Evolutionary conservation across 2,797 vertebrate species (phyloP).

Genomic region (Phoxinus dragarum): DNA sequence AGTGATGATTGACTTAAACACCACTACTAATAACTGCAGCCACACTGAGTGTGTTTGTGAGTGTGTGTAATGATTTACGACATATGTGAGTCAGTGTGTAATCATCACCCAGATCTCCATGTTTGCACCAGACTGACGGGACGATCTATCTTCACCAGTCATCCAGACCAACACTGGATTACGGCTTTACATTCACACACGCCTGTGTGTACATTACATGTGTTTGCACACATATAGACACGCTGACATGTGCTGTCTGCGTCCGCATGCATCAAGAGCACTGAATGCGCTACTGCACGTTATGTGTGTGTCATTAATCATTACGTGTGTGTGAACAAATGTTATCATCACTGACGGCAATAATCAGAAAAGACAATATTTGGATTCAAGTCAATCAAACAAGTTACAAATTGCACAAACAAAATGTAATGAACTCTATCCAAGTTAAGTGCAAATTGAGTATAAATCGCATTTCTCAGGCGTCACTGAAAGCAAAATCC

Average conservation of each 20-base stretch:
- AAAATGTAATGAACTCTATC: not conserved
- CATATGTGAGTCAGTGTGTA: conserved; percentile 13
- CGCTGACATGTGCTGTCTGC: not conserved
- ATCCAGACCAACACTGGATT: not conserved
- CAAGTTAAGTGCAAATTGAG: not conserved
- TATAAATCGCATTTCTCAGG: not conserved
- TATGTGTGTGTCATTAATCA: not conserved
- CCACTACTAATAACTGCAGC: not conserved
- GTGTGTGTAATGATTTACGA: not conserved
- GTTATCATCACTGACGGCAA: not conserved
- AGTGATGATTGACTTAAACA: not conserved
- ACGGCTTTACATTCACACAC: not conserved
- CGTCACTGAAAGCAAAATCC: not conserved
- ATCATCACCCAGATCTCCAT: conserved; percentile 18
- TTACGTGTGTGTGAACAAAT: not conserved
- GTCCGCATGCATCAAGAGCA: not conserved
- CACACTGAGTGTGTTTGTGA: not conserved
- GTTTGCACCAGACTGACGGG: conserved; percentile 21
- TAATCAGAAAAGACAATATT: not conserved
- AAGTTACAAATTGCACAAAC: not conserved
- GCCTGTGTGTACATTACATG: conserved; percentile 30
- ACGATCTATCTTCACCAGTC: conserved; percentile 23
- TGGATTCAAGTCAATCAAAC: not conserved
- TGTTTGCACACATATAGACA: not conserved
- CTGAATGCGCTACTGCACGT: not conserved